Conservation (phyloP, 2,113 vertebrate species). For the Phocoena phocoena region DNA sequence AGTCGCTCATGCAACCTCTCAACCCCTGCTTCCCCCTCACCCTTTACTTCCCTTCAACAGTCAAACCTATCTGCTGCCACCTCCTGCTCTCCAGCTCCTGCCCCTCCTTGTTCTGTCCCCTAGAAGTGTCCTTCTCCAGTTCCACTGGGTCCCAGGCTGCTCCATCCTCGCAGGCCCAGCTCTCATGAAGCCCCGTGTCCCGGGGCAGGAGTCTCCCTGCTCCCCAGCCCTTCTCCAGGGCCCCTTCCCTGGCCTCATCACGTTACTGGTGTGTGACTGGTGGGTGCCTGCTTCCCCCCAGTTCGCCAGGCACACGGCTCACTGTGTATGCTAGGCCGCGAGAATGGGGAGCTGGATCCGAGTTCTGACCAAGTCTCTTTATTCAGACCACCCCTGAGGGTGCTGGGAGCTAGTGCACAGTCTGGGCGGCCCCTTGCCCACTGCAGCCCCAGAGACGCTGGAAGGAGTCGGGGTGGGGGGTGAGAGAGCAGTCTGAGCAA, state of each 20-base stretch:
- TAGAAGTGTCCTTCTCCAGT: neutral
- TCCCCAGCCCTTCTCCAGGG: constrained; percentile 34
- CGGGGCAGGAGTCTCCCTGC: neutral
- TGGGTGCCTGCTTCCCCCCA: neutral
- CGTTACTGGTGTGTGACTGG: neutral
- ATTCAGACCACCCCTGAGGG: neutral
- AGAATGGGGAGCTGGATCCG: neutral
- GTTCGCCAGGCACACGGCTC: too few relatives aligned
- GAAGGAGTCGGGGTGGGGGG: neutral
- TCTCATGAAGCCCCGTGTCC: neutral
- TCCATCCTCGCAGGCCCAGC: neutral
- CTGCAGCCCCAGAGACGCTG: neutral
- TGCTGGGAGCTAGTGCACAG: neutral
- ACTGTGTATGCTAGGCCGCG: neutral
- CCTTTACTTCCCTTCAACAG: too few relatives aligned
- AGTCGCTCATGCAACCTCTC: neutral
- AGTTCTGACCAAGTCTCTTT: neutral
- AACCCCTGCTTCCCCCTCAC: neutral
- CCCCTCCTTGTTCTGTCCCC: neutral
- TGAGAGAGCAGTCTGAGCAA: neutral
- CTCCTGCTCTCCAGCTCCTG: neutral
- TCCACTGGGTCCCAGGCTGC: neutral
- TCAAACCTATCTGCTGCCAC: neutral
- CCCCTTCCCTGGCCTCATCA: rapidly evolving
- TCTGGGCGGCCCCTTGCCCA: neutral